Conservation (phyloP, 2,888 invertebrate genomes). For the Drosophila mimetica region DNA sequence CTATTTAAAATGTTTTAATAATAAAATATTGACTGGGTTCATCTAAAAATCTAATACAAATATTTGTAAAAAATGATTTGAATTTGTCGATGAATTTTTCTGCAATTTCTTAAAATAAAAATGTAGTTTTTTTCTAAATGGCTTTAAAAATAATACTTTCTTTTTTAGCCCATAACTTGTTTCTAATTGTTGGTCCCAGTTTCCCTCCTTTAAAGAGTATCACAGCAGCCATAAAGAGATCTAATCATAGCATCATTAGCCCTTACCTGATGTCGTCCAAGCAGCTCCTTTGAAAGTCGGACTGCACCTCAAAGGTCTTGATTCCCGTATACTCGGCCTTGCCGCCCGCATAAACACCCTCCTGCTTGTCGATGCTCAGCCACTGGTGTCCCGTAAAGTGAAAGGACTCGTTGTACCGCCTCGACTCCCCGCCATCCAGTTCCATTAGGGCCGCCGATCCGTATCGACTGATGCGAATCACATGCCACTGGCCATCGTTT, state of each 20-base stretch:
- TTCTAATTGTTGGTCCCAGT: no score
- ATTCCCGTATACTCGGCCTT: constrained; percentile 98
- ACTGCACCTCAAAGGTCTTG: constrained; percentile 95
- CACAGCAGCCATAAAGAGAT: no score
- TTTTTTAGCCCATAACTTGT: no score
- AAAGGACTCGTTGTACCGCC: constrained; percentile 96
- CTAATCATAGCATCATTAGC: not conserved
- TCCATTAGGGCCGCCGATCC: constrained; percentile 96
- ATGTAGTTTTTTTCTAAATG: no score
- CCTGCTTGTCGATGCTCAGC: constrained; percentile 95
- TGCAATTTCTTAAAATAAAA: no score
- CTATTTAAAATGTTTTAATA: no score
- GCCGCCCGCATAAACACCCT: constrained; percentile 97
- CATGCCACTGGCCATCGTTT: constrained; percentile 98
- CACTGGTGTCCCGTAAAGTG: constrained; percentile 95
- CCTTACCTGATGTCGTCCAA: constrained; percentile 86
- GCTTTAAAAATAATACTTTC: no score
- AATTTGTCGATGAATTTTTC: no score
- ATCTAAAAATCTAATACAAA: no score
- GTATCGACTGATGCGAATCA: constrained; percentile 93
- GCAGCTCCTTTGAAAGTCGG: constrained; percentile 96
- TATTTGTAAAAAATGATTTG: no score
- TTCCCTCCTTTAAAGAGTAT: no score
- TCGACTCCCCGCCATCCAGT: constrained; percentile 96
- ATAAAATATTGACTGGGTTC: no score